Conservation (phyloP, 1,140 invertebrate genomes). For the Coptotermes formosanus region DNA sequence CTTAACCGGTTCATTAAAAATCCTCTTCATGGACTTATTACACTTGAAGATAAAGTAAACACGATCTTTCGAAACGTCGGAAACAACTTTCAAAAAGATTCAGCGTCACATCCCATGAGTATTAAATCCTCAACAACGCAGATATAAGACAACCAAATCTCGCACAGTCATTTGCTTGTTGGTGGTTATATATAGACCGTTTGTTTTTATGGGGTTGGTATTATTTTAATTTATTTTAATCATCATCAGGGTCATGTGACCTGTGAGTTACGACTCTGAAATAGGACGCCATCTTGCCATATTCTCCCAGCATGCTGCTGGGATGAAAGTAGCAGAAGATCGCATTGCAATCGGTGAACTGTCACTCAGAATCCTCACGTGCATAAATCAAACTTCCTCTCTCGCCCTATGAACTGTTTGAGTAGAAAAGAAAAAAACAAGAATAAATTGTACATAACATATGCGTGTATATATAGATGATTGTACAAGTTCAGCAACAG, state of each 20-base stretch:
- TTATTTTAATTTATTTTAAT: neutral
- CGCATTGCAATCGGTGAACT: slow-evolving; percentile 14
- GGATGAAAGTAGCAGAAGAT: neutral
- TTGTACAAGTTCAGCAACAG: neutral
- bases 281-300: neutral
- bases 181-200: too few relatives aligned
- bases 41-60: too few relatives aligned
- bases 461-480: neutral
- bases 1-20: too few relatives aligned
- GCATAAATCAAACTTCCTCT: neutral
- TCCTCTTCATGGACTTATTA: too few relatives aligned
- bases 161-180: too few relatives aligned
- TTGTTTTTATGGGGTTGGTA: neutral
- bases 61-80: too few relatives aligned
- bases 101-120: too few relatives aligned
- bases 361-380: neutral
- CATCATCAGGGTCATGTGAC: neutral
- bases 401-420: neutral
- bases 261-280: neutral
- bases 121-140: too few relatives aligned
- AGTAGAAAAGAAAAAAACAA: neutral
- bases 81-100: too few relatives aligned
- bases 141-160: too few relatives aligned
- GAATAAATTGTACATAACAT: neutral
- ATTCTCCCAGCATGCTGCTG: neutral